Evolutionary conservation across 2,113 vertebrate genomes (phyloP).

Genomic region (Laticauda laticaudata): DNA sequence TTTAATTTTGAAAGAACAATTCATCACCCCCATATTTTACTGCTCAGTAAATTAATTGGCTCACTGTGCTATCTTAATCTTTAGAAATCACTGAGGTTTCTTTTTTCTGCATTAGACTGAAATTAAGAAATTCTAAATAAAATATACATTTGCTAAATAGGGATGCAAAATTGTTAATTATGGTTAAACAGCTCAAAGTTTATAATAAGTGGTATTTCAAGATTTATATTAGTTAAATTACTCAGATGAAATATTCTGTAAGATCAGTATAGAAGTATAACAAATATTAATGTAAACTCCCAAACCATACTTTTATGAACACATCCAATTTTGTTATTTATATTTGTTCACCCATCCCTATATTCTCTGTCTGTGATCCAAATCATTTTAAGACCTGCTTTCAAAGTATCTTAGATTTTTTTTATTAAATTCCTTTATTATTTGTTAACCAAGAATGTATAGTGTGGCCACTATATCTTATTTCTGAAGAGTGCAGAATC

Average conservation of each 20-base stretch:
- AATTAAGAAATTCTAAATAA: neutral
- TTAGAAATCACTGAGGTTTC: neutral
- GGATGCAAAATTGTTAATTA: neutral
- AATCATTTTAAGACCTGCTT: slow-evolving; percentile 40
- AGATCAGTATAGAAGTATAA: slow-evolving; percentile 46
- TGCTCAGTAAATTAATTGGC: neutral
- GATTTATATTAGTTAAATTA: slow-evolving; percentile 47
- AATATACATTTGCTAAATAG: slow-evolving; percentile 18
- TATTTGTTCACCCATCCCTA: neutral
- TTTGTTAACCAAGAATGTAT: slow-evolving; percentile 29
- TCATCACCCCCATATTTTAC: neutral
- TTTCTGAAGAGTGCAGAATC: slow-evolving; percentile 30
- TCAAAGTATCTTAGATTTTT: slow-evolving; percentile 38
- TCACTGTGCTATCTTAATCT: neutral
- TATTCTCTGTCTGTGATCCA: slow-evolving; percentile 56
- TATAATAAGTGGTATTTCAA: slow-evolving; percentile 44
- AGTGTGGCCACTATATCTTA: slow-evolving; percentile 33
- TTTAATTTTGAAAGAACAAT: neutral
- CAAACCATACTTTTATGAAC: slow-evolving; percentile 18
- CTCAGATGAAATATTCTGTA: slow-evolving; percentile 49
- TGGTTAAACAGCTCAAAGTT: neutral
- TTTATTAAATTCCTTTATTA: slow-evolving; percentile 4
- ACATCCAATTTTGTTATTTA: slow-evolving; percentile 12
- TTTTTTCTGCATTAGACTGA: neutral
- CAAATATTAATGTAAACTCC: slow-evolving; percentile 33